Base-by-base conservation (phyloP, 2,888 invertebrate species). In the Invenusta paracnida region DNA sequence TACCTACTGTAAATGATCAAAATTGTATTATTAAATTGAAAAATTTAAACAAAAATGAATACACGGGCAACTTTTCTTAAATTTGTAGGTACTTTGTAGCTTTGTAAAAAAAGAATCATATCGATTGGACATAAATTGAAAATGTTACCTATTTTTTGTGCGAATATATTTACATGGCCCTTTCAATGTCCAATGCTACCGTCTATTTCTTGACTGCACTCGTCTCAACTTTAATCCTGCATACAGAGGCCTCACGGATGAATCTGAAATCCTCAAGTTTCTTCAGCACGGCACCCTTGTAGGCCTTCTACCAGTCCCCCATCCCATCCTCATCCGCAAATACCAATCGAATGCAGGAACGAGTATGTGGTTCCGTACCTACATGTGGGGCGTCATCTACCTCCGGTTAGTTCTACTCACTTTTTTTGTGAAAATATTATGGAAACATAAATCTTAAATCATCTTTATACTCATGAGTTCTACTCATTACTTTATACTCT, bases 361-460 rank as follows among this genome's bases (percentile, higher is more conserved):
- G 0, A 98, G 98, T 29, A 96, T 97, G 90, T 99, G 99, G 99
- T 99, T 99, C 93, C 93, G 98, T 86, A 99, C 98, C 0, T 99
- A 99, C 91, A 96, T 99, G 94, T 99, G 98, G 98, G 99, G 98
- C 84, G 96, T 99, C 85, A 98, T 99, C 88, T 99, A 99, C 92
- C 93, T 99, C 89, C 94, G 96, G 94, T 95, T 90, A 90, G 90
- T 85, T 29, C 5, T 29, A 30, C 13, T 17, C 29, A 11, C 11
- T 48, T 48, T 48, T 48, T 48, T 11, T 48, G 48, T n/a, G n/a
- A n/a, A n/a, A n/a, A n/a, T n/a, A n/a, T n/a, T n/a, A n/a, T n/a
- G n/a, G n/a, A n/a, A n/a, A n/a, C n/a, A n/a, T n/a, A n/a, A n/a
- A n/a, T n/a, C n/a, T n/a, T n/a, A n/a, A n/a, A n/a, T n/a, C n/a